A percentile compares a stretch with the other conserved stretches of the same genome.
phyloP scores from a whole-genome alignment of 1,140 invertebrate genomes.

The Charaxes varanes region DNA sequence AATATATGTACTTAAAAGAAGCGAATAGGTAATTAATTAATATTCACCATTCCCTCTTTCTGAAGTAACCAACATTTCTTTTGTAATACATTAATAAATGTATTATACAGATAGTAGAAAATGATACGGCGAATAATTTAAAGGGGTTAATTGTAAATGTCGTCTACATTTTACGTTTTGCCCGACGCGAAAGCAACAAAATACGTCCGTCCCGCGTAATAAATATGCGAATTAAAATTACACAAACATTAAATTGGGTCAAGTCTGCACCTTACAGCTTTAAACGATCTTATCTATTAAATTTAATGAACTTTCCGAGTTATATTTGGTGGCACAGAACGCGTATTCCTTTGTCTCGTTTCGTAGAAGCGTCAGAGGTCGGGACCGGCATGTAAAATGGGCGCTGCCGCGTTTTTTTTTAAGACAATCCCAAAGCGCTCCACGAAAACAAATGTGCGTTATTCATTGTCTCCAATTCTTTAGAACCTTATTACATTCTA shows the following conservation, averaged over 20 bases:
- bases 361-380: constrained; percentile 46
- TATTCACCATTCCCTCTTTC: too few species aligned
- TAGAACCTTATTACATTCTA: constrained; percentile 29
- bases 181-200: neutral
- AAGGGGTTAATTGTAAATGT: neutral
- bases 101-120: neutral
- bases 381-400: constrained; percentile 46
- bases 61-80: neutral
- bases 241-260: neutral
- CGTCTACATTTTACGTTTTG: neutral
- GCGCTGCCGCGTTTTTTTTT: constrained; percentile 29
- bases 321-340: constrained; percentile 16
- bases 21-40: too few species aligned
- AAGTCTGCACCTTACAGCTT: neutral
- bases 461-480: constrained; percentile 37
- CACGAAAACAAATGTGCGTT: constrained; percentile 37
- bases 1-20: too few species aligned
- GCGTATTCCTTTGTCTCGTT: constrained; percentile 47
- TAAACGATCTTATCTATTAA: constrained; percentile 3
- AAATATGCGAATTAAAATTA: constrained; percentile 3
- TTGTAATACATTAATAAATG: neutral
- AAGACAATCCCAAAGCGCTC: constrained; percentile 21
- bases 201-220: neutral
- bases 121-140: neutral
- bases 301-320: constrained; percentile 2